These are phyloP conservation scores for Ophonus ardosiacus DNA, from an alignment of 2,888 invertebrate genomes.

Conservation along the genomic window DNA sequence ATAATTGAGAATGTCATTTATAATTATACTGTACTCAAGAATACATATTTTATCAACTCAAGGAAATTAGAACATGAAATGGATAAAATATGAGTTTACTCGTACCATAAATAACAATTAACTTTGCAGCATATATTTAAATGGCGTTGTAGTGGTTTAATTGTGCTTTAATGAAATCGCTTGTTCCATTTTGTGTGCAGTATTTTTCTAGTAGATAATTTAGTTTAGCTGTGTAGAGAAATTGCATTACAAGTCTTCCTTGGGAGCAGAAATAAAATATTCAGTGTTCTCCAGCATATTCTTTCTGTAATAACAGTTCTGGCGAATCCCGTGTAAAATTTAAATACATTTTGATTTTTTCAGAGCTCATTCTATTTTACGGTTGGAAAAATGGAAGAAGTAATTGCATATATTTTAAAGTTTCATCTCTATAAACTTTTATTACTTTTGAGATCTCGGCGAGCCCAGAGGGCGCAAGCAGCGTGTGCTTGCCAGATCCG, in stretches of 20 bases:
- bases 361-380: slow-evolving; percentile 54
- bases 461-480: slow-evolving; percentile 18
- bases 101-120: no score
- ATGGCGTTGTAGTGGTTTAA: no score
- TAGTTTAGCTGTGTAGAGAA: background rate
- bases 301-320: slow-evolving; percentile 10
- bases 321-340: slow-evolving; percentile 34
- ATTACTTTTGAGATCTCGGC: slow-evolving; percentile 56
- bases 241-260: background rate
- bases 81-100: no score
- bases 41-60: background rate
- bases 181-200: background rate
- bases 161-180: no score
- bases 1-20: no score
- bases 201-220: background rate
- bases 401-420: slow-evolving; percentile 63
- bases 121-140: no score
- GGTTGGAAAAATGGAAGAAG: slow-evolving; percentile 47
- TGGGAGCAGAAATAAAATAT: background rate
- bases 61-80: background rate
- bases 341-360: slow-evolving; percentile 54
- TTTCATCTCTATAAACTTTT: slow-evolving; percentile 61
- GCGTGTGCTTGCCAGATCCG: slow-evolving; percentile 47
- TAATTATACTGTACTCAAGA: no score
- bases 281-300: slow-evolving; percentile 18